Evolutionary conservation across 1,140 invertebrate genomes (phyloP).

Genomic region (Oncopodura yosiiana): DNA sequence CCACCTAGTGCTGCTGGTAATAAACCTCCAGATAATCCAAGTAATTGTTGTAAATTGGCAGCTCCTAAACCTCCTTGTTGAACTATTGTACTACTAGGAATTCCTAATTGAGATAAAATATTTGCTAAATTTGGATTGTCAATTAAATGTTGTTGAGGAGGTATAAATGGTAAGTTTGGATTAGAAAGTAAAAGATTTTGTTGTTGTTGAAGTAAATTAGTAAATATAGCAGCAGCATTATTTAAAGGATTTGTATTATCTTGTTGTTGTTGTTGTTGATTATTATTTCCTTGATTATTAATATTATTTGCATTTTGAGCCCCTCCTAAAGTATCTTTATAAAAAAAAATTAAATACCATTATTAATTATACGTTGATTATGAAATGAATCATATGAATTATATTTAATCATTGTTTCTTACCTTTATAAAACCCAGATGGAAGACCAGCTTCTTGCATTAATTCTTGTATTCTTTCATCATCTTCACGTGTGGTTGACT

Average conservation of each 20-base stretch:
- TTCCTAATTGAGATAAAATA: constrained; percentile 19
- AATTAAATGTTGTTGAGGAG: constrained; percentile 10
- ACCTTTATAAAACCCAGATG: constrained; percentile 9
- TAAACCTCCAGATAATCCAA: too few species aligned
- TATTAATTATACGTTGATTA: too few species aligned
- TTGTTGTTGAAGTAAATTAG: background rate
- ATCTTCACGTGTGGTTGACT: constrained; percentile 28
- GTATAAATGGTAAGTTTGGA: background rate
- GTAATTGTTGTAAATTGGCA: too few species aligned
- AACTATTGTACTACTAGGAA: constrained; percentile 12
- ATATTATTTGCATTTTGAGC: background rate
- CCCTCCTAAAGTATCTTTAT: constrained; percentile 6
- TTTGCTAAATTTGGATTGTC: constrained; percentile 26
- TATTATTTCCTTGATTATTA: background rate
- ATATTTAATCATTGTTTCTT: too few species aligned
- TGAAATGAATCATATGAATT: too few species aligned
- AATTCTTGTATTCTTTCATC: constrained; percentile 33
- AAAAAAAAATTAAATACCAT: constrained; percentile 20
- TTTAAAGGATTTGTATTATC: too few species aligned
- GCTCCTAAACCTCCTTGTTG: background rate
- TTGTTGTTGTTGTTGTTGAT: constrained; percentile 5
- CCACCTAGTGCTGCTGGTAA: too few species aligned
- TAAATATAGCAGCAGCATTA: background rate
- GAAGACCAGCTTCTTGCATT: constrained; percentile 32
- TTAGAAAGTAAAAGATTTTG: background rate